These are phyloP conservation scores for Dipodomys ordii DNA, from an alignment of 2,113 vertebrate genomes.

Conservation along the genomic window DNA sequence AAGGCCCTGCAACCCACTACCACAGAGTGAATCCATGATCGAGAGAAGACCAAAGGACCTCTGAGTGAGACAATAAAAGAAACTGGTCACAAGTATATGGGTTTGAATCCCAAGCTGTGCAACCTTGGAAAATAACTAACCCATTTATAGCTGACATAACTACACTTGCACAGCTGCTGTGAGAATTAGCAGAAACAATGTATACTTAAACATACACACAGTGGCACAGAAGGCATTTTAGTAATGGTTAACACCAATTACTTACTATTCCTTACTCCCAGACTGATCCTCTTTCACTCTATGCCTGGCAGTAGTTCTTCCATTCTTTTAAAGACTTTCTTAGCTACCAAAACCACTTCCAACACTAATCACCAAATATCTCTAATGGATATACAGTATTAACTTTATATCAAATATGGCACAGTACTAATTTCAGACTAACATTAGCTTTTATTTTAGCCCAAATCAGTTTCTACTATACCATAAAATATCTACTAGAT, in stretches of 20 bases:
- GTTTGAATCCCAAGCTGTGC: background rate
- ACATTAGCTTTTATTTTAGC: background rate
- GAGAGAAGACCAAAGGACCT: background rate
- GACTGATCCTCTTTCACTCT: background rate
- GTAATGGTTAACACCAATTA: background rate
- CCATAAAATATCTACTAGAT: conserved; percentile 38
- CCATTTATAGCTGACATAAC: background rate
- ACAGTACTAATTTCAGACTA: background rate
- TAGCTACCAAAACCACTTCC: conserved; percentile 7
- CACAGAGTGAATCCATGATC: background rate
- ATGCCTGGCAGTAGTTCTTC: background rate
- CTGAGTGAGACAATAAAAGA: background rate
- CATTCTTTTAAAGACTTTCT: conserved; percentile 1
- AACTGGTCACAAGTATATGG: background rate
- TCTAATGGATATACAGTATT: conserved; percentile 15
- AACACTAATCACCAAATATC: conserved; percentile 33
- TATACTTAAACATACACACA: background rate
- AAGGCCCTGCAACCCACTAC: background rate
- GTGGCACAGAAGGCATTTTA: background rate
- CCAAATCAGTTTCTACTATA: conserved; percentile 27
- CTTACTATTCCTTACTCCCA: background rate
- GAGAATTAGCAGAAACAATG: background rate
- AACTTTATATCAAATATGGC: background rate
- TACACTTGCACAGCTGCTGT: background rate
- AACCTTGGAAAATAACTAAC: background rate